These are phyloP conservation scores for Syritta pipiens DNA, from an alignment of 2,888 invertebrate species.

Conservation along the genomic window DNA sequence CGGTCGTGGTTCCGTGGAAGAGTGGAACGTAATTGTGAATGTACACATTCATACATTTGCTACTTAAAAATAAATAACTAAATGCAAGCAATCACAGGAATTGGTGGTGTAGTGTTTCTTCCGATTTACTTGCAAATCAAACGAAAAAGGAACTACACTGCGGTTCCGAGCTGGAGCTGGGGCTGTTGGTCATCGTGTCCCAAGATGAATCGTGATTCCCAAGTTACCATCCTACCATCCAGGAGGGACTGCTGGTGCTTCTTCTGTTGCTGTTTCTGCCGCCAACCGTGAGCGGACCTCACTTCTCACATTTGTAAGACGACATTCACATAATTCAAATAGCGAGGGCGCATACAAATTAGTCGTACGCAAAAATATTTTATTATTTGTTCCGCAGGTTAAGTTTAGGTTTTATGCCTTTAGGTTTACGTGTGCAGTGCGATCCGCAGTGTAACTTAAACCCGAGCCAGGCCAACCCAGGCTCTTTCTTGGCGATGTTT, in stretches of 20 bases:
- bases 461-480: conserved; percentile 35
- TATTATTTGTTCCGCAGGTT: conserved; percentile 68
- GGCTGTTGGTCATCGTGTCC: conserved; percentile 42
- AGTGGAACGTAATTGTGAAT: conserved; percentile 28
- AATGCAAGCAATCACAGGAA: conserved; percentile 64
- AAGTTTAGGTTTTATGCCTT: conserved; percentile 62
- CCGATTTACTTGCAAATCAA: conserved; percentile 58
- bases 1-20: neutral
- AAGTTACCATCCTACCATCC: conserved; percentile 40
- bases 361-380: conserved; percentile 70
- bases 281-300: conserved; percentile 9
- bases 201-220: conserved; percentile 57
- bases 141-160: conserved; percentile 24
- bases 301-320: conserved; percentile 63
- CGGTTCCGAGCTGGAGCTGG: conserved; percentile 8
- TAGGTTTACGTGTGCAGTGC: conserved; percentile 53
- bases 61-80: conserved; percentile 68
- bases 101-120: conserved; percentile 67
- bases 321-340: conserved; percentile 69
- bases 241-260: neutral
- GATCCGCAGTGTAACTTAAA: conserved; percentile 35
- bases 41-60: conserved; percentile 60
- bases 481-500: conserved; percentile 57
- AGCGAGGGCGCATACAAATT: conserved; percentile 70
- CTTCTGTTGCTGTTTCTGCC: neutral